Evolutionary conservation across 53 echinoderm and acorn worm genomes (phyloP).

Genomic region (Echinarachnius parma): DNA sequence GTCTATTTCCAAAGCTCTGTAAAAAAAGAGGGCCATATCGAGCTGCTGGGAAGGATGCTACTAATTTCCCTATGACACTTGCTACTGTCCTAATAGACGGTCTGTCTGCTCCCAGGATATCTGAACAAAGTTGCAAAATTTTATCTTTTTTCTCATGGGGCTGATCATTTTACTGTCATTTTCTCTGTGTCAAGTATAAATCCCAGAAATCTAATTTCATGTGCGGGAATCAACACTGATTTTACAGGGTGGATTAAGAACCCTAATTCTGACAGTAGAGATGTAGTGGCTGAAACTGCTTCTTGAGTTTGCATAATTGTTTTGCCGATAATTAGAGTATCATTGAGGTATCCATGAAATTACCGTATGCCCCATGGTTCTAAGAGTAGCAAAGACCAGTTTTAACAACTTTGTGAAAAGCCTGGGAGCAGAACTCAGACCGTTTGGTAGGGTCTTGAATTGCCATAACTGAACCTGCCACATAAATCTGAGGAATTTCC

Average conservation of each 20-base stretch:
- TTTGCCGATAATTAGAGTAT: no score
- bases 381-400: no score
- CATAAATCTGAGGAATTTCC: no score
- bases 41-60: conserved; percentile 56
- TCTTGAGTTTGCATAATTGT: neutral
- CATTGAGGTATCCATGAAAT: no score
- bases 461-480: no score
- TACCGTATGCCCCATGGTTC: no score
- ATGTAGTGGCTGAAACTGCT: conserved; percentile 19
- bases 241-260: conserved; percentile 37
- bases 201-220: conserved; percentile 9
- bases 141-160: conserved; percentile 11
- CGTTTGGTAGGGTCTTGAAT: no score
- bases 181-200: conserved; percentile 4
- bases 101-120: neutral
- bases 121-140: neutral
- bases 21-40: conserved; percentile 41
- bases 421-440: no score
- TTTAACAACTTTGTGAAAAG: no score
- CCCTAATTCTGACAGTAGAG: conserved; percentile 17
- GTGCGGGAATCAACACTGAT: conserved; percentile 29
- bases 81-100: conserved; percentile 37
- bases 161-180: neutral
- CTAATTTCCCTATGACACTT: conserved; percentile 41
- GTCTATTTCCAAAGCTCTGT: conserved; percentile 34